Conservation (phyloP, 1,140 invertebrate species). For the Drosophila oshimai region DNA sequence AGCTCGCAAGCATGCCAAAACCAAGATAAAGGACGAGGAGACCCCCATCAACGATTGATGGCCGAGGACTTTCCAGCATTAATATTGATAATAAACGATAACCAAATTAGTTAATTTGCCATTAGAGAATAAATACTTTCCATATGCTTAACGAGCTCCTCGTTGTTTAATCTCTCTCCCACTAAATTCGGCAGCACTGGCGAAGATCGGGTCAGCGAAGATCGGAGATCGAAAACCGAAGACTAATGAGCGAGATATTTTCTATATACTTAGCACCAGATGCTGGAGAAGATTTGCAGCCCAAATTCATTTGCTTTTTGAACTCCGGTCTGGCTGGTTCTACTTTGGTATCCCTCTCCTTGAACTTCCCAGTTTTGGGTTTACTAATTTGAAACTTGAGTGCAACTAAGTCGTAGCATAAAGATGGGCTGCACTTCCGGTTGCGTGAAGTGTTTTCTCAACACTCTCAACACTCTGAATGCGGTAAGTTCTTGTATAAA, state of each 20-base stretch:
- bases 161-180: not conserved
- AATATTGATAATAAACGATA: constrained; percentile 14
- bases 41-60: constrained; percentile 57
- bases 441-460: constrained; percentile 67
- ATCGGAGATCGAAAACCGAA: constrained; percentile 9
- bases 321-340: constrained; percentile 24
- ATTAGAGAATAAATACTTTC: constrained; percentile 51
- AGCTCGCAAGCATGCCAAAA: constrained; percentile 55
- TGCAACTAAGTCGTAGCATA: not conserved
- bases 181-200: constrained; percentile 44
- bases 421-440: constrained; percentile 74
- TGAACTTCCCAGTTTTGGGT: too few species aligned
- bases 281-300: not conserved
- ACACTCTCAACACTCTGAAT: constrained; percentile 55
- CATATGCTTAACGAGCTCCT: constrained; percentile 17
- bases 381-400: too few species aligned
- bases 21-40: constrained; percentile 66
- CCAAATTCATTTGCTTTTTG: constrained; percentile 31
- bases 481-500: constrained; percentile 46
- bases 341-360: too few species aligned
- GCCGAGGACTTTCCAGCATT: constrained; percentile 1
- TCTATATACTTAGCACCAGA: too few species aligned
- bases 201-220: constrained; percentile 1
- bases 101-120: constrained; percentile 50
- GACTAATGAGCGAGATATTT: not conserved